These are phyloP conservation scores for Zaprionus taronus DNA, from an alignment of 1,140 invertebrate species.

Conservation along the genomic window DNA sequence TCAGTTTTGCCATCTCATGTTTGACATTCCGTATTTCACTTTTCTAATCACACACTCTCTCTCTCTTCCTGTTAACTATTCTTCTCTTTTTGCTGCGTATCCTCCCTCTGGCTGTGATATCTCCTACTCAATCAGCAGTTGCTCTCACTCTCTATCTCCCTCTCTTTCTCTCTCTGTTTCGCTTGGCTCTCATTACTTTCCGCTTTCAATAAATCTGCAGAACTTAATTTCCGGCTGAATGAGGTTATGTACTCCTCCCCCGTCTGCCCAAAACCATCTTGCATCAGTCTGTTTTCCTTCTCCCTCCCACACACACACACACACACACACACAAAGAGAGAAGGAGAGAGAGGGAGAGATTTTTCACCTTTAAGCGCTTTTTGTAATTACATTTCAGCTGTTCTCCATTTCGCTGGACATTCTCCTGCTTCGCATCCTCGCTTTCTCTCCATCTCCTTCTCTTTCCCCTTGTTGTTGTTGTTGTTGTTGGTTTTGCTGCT, in stretches of 20 bases:
- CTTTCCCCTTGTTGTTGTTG: constrained; percentile 5
- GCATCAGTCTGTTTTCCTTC: constrained; percentile 16
- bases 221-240: constrained; percentile 84
- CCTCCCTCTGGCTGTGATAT: constrained; percentile 30
- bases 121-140: constrained; percentile 36
- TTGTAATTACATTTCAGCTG: constrained; percentile 82
- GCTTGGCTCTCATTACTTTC: constrained; percentile 78
- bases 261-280: constrained; percentile 12
- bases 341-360: constrained; percentile 41
- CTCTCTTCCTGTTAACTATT: not conserved
- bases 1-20: not conserved
- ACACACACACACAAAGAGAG: constrained; percentile 15
- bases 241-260: constrained; percentile 51
- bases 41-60: not conserved
- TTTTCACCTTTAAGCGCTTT: constrained; percentile 82
- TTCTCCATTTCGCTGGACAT: constrained; percentile 57
- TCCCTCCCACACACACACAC: constrained; percentile 24
- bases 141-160: constrained; percentile 8
- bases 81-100: constrained; percentile 9
- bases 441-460: not conserved
- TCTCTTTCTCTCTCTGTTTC: constrained; percentile 18
- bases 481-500: constrained; percentile 45
- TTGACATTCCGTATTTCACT: not conserved
- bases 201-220: constrained; percentile 84
- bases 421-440: constrained; percentile 5